Percentiles rank a stretch among this genome's conserved stretches.
phyloP scores from a whole-genome alignment of 2,113 vertebrate species.

The Osmerus mordax region DNA sequence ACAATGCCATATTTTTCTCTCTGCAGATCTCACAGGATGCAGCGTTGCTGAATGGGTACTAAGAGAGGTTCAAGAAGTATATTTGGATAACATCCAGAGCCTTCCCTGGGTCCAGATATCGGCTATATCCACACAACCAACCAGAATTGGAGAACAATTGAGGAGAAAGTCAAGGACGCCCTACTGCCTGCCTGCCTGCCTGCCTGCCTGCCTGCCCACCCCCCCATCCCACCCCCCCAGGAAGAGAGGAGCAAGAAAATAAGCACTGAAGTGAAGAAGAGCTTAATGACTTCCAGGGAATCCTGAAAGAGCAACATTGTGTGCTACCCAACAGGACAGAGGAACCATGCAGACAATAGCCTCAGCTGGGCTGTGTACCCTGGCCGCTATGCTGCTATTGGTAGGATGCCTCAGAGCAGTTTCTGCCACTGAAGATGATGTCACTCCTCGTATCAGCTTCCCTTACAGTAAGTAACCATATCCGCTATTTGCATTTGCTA shows the following conservation, averaged over 20 bases:
- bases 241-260: constrained; percentile 55
- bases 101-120: constrained; percentile 47
- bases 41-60: constrained; percentile 31
- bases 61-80: constrained; percentile 40
- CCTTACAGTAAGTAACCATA: constrained; percentile 63
- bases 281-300: constrained; percentile 55
- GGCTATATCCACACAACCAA: constrained; percentile 34
- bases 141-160: constrained; percentile 50
- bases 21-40: constrained; percentile 49
- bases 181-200: constrained; percentile 12
- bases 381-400: constrained; percentile 52
- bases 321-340: constrained; percentile 31
- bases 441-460: constrained; percentile 70
- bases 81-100: constrained; percentile 47
- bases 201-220: not conserved
- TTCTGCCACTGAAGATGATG: constrained; percentile 58
- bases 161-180: constrained; percentile 35
- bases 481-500: not conserved
- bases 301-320: constrained; percentile 38
- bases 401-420: constrained; percentile 44
- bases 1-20: constrained; percentile 42
- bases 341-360: constrained; percentile 58
- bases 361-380: constrained; percentile 33
- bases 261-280: constrained; percentile 35
- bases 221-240: constrained; percentile 13